Conservation (phyloP, 64 coral and sea anemone species). For the Orbicella faveolata region DNA sequence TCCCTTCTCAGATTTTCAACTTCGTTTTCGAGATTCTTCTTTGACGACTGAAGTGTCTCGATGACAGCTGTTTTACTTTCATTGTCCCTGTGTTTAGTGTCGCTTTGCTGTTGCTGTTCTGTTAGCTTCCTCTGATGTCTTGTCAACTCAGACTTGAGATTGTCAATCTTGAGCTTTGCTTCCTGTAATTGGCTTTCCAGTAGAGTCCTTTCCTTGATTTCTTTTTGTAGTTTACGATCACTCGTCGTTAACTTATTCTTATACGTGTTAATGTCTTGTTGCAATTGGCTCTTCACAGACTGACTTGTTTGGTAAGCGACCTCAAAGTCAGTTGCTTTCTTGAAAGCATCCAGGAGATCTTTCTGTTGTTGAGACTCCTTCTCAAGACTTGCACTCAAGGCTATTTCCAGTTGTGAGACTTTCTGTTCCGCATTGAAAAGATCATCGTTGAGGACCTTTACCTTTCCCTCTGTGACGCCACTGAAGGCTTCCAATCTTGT, state of each 20-base stretch:
- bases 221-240: conserved; percentile 57
- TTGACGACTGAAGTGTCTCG: conserved; percentile 63
- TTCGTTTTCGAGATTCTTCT: conserved; percentile 61
- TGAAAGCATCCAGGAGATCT: conserved; percentile 75
- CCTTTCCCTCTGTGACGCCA: conserved; percentile 52
- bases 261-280: conserved; percentile 53
- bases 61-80: conserved; percentile 28
- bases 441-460: conserved; percentile 52
- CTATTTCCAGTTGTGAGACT: conserved; percentile 50
- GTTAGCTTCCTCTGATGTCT: conserved; percentile 15
- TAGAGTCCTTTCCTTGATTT: conserved; percentile 45
- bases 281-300: conserved; percentile 46
- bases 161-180: conserved; percentile 32
- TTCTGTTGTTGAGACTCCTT: conserved; percentile 71
- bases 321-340: conserved; percentile 81
- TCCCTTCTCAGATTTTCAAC: conserved; percentile 52
- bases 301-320: conserved; percentile 54
- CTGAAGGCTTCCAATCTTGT: conserved; percentile 59
- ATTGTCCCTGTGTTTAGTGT: background rate
- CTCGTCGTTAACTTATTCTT: conserved; percentile 45
- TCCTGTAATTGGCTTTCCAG: conserved; percentile 55
- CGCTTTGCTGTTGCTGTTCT: conserved; percentile 26
- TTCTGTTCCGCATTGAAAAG: conserved; percentile 70
- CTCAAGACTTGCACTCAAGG: conserved; percentile 51
- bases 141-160: conserved; percentile 2